Evolutionary conservation across 2,113 vertebrate genomes (phyloP), one percentile per base, ranked within the genome.

Genomic region (Oceanodroma tethys): DNA sequence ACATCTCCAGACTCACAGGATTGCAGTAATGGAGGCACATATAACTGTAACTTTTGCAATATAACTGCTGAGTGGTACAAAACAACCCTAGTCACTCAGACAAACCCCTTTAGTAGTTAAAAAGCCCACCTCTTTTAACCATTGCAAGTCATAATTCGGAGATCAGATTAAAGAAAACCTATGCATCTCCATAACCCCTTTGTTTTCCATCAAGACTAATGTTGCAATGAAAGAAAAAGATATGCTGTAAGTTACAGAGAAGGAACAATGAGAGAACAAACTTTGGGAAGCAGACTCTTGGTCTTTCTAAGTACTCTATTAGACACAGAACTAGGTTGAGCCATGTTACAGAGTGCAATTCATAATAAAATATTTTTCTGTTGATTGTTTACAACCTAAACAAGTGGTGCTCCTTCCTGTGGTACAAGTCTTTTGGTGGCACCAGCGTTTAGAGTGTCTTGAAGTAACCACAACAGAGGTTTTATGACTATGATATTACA

Each of bases 391-490:
- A 53, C 59, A 62, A 71, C 27, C 70, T 88, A 71, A 79, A 60
- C 5, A 65, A 79, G 50, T 23, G 11, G 29, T 53, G 29, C 21
- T 76, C 17, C 75, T 56, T 72, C 36, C 32, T 84, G 32, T 7
- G 16, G 32, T 30, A 85, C 7, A 45, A 60, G 21, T 36, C 55
- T 59, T 68, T 59, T 40, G 20, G 21, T 65, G 14, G 25, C 25
- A 87, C 11, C n/a, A 38, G 17, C 0, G 0, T 34, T 59, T 38
- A 59, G 52, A 58, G 13, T 10, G 7, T 40, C 48, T 6, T 40
- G 29, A 88, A n/a, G 48, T 40, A 67, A 52, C 8, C 13, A 6
- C 12, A 67, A 45, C 11, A 62, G 50, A 62, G 21, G 9, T 48
- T 71, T 63, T 21, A 60, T 8, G 34, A 88, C 73, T 36, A 55